Evolutionary conservation across 2,113 vertebrate genomes (phyloP).

Genomic region (Erythrolamprus reginae): DNA sequence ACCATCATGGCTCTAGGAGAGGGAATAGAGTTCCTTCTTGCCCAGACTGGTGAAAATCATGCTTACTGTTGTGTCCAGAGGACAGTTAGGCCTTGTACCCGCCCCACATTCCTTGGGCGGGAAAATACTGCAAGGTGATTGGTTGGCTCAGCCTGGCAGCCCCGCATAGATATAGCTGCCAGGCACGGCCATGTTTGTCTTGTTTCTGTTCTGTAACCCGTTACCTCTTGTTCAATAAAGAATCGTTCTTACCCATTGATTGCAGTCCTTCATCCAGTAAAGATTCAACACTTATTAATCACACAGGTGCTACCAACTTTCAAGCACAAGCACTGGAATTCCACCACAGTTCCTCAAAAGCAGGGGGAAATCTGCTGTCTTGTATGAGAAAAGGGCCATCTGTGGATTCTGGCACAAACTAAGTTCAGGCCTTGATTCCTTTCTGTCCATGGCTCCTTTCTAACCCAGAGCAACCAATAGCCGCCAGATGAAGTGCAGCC

Average conservation of each 20-base stretch:
- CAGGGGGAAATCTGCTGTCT: not conserved
- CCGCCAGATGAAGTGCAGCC: conserved; percentile 59
- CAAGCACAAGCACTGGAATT: not conserved
- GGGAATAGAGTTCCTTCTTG: not conserved
- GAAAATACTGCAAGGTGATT: too few species aligned
- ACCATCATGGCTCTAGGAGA: not conserved
- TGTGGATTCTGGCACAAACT: conserved; percentile 60
- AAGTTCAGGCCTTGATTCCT: conserved; percentile 36
- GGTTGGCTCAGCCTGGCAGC: too few species aligned
- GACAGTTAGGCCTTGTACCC: too few species aligned
- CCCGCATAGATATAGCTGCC: too few species aligned
- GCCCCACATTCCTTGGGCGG: too few species aligned
- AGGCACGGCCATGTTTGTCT: too few species aligned
- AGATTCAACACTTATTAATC: too few species aligned
- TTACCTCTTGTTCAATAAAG: too few species aligned
- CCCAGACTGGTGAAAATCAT: not conserved
- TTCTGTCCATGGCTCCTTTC: conserved; percentile 51
- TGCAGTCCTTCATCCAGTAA: too few species aligned
- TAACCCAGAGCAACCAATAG: conserved; percentile 61
- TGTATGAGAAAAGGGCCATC: conserved; percentile 58
- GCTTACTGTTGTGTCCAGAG: too few species aligned
- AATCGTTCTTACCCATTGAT: too few species aligned
- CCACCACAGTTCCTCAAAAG: not conserved
- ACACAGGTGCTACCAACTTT: not conserved
- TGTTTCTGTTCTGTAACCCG: too few species aligned